Conservation (phyloP, 2,797 vertebrate species). For the Sternarchorhynchus goeldii region DNA sequence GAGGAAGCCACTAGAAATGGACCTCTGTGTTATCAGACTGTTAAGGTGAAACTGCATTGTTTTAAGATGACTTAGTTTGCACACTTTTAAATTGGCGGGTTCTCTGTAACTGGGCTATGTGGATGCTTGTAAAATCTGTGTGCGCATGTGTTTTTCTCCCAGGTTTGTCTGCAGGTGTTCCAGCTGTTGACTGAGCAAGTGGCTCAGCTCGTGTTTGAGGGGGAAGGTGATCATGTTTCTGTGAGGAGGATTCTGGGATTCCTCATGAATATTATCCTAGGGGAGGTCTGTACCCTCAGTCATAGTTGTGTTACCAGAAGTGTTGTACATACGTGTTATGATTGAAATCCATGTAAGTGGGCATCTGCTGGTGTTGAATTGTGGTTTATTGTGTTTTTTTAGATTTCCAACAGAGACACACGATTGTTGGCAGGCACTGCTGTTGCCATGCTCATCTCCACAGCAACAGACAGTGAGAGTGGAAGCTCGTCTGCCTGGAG, state of each 20-base stretch:
- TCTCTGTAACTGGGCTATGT: not conserved
- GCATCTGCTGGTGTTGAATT: not conserved
- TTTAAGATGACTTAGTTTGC: not conserved
- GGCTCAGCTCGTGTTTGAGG: constrained; percentile 73
- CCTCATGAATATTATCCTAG: constrained; percentile 75
- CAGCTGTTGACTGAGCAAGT: constrained; percentile 75
- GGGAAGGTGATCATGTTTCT: constrained; percentile 16
- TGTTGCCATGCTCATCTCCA: constrained; percentile 85
- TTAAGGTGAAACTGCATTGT: constrained; percentile 73
- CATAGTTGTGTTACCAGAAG: not conserved
- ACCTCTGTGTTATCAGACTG: constrained; percentile 71
- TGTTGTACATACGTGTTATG: not conserved
- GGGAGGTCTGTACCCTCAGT: constrained; percentile 70
- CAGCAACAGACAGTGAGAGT: constrained; percentile 57
- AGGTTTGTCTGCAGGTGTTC: constrained; percentile 88
- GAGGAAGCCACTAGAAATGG: constrained; percentile 63
- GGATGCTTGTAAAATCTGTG: constrained; percentile 26
- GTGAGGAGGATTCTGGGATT: constrained; percentile 78
- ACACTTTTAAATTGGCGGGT: not conserved
- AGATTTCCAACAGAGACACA: constrained; percentile 79
- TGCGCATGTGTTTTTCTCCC: constrained; percentile 36
- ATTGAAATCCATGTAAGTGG: not conserved
- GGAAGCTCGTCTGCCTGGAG: constrained; percentile 71
- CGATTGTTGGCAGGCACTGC: constrained; percentile 83
- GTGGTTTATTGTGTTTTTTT: constrained; percentile 26